These are phyloP conservation scores for Patella caerulea DNA, from an alignment of 2,888 invertebrate genomes.

Conservation along the genomic window DNA sequence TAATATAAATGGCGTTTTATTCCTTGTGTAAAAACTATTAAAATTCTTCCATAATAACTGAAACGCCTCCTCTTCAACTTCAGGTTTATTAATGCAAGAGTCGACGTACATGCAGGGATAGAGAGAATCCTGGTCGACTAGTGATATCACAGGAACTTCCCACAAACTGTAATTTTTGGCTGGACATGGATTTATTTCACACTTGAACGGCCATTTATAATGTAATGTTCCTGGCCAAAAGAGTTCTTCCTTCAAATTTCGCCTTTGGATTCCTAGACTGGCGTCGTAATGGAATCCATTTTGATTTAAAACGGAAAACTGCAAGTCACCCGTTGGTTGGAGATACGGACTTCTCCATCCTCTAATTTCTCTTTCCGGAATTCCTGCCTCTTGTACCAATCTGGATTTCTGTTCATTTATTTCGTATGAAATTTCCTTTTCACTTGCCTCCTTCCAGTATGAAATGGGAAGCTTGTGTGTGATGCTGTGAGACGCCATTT, in stretches of 20 bases:
- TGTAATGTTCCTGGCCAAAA: conserved; percentile 24
- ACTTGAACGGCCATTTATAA: conserved; percentile 22
- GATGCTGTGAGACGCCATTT: conserved; percentile 28
- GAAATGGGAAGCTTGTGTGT: conserved; percentile 20
- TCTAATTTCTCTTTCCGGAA: conserved; percentile 22
- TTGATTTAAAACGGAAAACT: conserved; percentile 23
- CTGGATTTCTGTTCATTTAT: conserved; percentile 23
- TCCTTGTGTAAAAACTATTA: conserved; percentile 78
- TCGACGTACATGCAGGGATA: conserved; percentile 27
- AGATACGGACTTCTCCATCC: conserved; percentile 32
- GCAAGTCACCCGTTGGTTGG: conserved; percentile 24
- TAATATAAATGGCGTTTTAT: conserved; percentile 82
- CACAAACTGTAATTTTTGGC: conserved; percentile 22
- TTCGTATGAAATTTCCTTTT: conserved; percentile 23
- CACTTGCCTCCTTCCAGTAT: conserved; percentile 18
- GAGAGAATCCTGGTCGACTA: conserved; percentile 18
- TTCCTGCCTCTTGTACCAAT: conserved; percentile 16
- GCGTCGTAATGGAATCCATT: conserved; percentile 28
- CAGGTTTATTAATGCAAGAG: conserved; percentile 24
- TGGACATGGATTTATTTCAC: conserved; percentile 24
- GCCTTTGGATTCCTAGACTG: conserved; percentile 19
- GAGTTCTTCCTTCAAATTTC: neutral
- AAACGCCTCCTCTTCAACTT: conserved; percentile 32
- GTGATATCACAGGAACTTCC: conserved; percentile 29
- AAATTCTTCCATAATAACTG: conserved; percentile 81